Evolutionary conservation across 2,113 vertebrate species (phyloP).

Genomic region (Ahaetulla prasina): DNA sequence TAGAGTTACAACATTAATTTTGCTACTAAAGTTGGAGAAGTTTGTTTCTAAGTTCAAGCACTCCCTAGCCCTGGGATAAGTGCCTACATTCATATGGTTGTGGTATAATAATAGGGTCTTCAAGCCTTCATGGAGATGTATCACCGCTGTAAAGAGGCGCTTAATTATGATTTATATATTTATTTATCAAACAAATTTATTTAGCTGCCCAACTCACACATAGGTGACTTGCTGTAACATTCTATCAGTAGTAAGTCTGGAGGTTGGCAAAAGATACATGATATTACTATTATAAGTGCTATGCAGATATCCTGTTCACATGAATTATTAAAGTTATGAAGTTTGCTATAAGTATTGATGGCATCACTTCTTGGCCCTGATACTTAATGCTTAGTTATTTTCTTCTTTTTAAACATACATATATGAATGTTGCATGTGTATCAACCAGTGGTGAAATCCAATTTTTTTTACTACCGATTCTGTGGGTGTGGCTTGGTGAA

Average conservation of each 20-base stretch:
- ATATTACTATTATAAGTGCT: background rate
- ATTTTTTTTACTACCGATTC: too few species aligned
- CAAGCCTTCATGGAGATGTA: background rate
- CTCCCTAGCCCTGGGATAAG: background rate
- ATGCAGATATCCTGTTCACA: background rate
- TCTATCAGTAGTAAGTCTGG: background rate
- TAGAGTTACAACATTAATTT: conserved; percentile 4
- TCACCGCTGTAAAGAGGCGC: background rate
- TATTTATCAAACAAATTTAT: background rate
- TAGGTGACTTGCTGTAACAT: background rate
- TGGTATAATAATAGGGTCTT: background rate
- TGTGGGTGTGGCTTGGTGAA: too few species aligned
- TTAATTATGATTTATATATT: background rate
- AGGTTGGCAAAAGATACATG: background rate
- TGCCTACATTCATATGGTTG: background rate
- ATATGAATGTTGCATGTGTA: background rate
- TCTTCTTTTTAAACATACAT: background rate
- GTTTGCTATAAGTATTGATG: background rate
- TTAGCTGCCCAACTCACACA: background rate
- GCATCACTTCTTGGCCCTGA: background rate
- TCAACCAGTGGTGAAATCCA: too few species aligned
- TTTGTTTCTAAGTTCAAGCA: background rate
- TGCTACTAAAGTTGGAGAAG: background rate
- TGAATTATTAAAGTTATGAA: background rate
- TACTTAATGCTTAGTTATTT: background rate